Evolutionary conservation across 2,888 invertebrate species (phyloP).

Genomic region (Cotesia congregata): DNA sequence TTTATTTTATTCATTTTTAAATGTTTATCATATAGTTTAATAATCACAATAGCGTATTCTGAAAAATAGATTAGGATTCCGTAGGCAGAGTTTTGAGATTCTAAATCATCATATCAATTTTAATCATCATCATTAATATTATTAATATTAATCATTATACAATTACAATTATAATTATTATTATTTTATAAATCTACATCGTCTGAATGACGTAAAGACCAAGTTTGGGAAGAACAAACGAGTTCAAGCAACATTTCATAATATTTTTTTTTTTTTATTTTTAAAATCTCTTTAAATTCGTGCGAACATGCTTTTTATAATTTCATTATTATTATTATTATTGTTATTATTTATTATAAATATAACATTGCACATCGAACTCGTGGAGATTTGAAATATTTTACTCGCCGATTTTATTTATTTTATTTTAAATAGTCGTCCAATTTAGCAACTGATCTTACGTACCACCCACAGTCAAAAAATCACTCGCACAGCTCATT

Average conservation of each 20-base stretch:
- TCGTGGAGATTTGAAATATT: conserved; percentile 31
- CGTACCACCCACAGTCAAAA: not conserved
- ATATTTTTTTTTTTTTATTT: not conserved
- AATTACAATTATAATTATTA: not conserved
- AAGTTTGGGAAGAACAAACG: conserved; percentile 21
- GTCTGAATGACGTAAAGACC: conserved; percentile 24
- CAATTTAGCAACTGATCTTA: conserved; percentile 18
- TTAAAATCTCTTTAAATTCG: conserved; percentile 5
- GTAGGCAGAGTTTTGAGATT: conserved; percentile 64
- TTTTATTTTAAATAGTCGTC: not conserved
- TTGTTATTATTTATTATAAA: conserved; percentile 13
- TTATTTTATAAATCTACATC: conserved; percentile 16
- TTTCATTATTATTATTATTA: not conserved
- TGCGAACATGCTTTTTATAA: conserved; percentile 15
- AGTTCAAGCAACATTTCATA: conserved; percentile 25
- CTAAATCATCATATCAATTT: conserved; percentile 21
- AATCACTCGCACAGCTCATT: not conserved
- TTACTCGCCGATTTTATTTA: not conserved
- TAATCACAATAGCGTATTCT: conserved; percentile 70
- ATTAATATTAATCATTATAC: not conserved
- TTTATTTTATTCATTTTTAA: conserved; percentile 41
- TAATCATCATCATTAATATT: conserved; percentile 3
- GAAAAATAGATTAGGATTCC: conserved; percentile 70
- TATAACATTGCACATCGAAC: conserved; percentile 30
- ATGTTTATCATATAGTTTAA: conserved; percentile 65